Conservation (phyloP, 2,888 invertebrate genomes). For the Cerastis rubricosa region DNA sequence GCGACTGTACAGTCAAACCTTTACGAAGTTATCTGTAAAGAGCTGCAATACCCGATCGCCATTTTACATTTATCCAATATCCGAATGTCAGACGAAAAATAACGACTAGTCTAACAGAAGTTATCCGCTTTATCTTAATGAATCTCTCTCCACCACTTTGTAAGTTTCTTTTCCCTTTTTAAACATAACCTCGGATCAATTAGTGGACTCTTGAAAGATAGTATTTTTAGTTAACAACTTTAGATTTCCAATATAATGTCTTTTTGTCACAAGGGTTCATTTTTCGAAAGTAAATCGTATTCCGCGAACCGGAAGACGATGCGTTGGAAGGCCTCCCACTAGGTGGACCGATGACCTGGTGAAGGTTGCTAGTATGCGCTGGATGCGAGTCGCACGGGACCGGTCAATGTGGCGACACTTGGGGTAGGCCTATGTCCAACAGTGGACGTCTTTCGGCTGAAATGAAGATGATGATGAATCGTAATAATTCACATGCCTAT, state of each 20-base stretch:
- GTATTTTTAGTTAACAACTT: conserved; percentile 12
- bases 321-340: no score
- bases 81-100: conserved; percentile 17
- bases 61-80: conserved; percentile 22
- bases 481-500: not conserved
- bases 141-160: conserved; percentile 53
- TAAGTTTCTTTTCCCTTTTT: conserved; percentile 38
- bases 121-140: conserved; percentile 64
- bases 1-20: not conserved
- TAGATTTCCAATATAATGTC: not conserved
- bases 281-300: no score
- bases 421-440: no score
- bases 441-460: no score
- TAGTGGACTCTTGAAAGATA: conserved; percentile 17
- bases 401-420: no score
- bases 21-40: conserved; percentile 6
- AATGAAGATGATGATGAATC: no score
- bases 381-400: no score
- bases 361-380: no score
- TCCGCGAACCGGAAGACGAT: no score
- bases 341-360: no score
- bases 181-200: conserved; percentile 42
- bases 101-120: conserved; percentile 20
- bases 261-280: not conserved
- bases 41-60: conserved; percentile 23